phyloP scores from a whole-genome alignment of 2,113 vertebrate genomes.

The Murina feae region DNA sequence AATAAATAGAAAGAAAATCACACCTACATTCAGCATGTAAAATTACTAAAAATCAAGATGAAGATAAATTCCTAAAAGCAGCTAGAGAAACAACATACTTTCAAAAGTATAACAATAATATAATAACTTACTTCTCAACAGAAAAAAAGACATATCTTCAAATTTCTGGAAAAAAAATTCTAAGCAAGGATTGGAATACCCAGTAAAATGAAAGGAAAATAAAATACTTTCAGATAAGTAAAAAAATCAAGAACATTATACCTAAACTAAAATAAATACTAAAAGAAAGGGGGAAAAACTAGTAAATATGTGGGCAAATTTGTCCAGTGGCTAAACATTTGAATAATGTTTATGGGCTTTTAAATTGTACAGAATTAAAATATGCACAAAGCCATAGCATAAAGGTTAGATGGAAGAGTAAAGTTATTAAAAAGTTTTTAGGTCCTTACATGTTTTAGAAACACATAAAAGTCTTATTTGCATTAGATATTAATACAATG shows the following conservation, averaged over 20 bases:
- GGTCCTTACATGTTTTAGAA: not conserved
- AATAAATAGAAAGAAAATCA: conserved; percentile 38
- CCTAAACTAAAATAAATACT: not conserved
- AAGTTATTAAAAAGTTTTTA: not conserved
- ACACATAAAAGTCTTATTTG: not conserved
- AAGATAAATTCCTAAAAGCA: conserved; percentile 19
- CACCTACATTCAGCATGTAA: not conserved
- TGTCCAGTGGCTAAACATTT: not conserved
- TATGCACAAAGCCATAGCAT: not conserved
- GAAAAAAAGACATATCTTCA: not conserved
- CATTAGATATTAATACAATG: not conserved
- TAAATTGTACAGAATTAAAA: not conserved
- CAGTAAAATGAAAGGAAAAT: not conserved
- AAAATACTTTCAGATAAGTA: not conserved
- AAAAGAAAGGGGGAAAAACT: not conserved
- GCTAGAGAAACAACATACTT: not conserved
- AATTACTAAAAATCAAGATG: not conserved
- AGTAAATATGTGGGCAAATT: not conserved
- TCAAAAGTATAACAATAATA: not conserved
- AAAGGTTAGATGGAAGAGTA: not conserved
- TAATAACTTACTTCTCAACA: not conserved
- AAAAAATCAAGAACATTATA: not conserved
- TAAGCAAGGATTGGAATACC: not conserved
- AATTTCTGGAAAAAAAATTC: not conserved
- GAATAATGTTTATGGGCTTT: not conserved